A percentile compares a stretch with the other conserved stretches of the same genome.
Conservation (phyloP, 2,797 vertebrate genomes). For the Heliangelus exortis region DNA sequence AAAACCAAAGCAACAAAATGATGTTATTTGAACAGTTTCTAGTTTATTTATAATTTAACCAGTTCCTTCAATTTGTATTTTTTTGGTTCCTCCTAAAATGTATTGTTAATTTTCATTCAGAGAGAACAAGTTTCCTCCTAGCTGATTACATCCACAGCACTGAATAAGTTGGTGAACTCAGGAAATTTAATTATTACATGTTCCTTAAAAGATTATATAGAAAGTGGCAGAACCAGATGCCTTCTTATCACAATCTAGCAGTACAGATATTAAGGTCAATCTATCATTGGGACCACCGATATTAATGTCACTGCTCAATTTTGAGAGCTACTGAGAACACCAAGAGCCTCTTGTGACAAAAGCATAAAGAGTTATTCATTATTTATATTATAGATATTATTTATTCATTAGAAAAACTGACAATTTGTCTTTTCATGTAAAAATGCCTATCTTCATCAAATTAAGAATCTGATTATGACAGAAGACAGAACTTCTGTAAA, state of each 20-base stretch:
- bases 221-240: background rate
- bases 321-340: background rate
- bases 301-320: background rate
- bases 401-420: background rate
- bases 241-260: background rate
- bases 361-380: background rate
- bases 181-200: background rate
- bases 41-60: background rate
- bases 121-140: background rate
- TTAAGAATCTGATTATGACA: background rate
- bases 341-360: background rate
- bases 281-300: background rate
- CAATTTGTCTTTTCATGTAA: background rate
- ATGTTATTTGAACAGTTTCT: background rate
- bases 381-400: too few relatives aligned
- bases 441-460: background rate
- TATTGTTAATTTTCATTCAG: background rate
- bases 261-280: constrained; percentile 6
- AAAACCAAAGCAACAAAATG: constrained; percentile 17
- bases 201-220: background rate
- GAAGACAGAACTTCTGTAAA: background rate
- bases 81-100: background rate
- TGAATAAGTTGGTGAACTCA: background rate
- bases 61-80: background rate
- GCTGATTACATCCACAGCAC: background rate